Evolutionary conservation across 2,888 invertebrate species (phyloP).

Genomic region (Drosophila falleni): DNA sequence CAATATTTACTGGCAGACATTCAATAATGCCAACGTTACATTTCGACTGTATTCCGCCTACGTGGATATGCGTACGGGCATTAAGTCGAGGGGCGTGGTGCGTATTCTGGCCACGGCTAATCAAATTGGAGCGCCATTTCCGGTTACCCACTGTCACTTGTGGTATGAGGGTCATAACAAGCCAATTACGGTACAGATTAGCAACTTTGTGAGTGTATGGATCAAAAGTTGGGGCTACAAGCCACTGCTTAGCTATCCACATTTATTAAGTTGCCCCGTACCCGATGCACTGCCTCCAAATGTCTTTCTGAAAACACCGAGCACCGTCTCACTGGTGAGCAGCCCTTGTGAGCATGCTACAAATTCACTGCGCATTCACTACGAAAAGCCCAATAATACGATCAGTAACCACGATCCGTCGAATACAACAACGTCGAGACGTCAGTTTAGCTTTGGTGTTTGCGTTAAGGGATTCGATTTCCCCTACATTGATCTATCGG

Average conservation of each 20-base stretch:
- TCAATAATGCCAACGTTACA: conserved; percentile 91
- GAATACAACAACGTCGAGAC: no score
- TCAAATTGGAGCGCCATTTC: conserved; percentile 89
- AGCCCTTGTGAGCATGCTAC: conserved; percentile 47
- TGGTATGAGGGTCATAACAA: conserved; percentile 93
- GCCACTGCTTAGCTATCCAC: conserved; percentile 94
- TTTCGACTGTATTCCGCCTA: conserved; percentile 96
- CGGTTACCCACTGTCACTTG: conserved; percentile 91
- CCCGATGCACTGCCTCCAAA: conserved; percentile 86
- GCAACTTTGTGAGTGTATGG: conserved; percentile 89
- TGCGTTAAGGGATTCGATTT: conserved; percentile 97
- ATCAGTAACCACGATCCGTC: no score
- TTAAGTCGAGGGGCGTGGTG: conserved; percentile 89
- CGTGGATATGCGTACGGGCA: conserved; percentile 91
- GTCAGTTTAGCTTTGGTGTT: conserved; percentile 88
- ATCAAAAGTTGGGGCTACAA: conserved; percentile 95
- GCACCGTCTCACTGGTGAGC: conserved; percentile 61
- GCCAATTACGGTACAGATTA: conserved; percentile 91
- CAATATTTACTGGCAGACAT: conserved; percentile 96
- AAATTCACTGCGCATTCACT: conserved; percentile 81
- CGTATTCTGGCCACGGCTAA: conserved; percentile 94
- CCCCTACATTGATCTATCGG: conserved; percentile 93
- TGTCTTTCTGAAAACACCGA: neutral
- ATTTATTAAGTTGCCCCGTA: conserved; percentile 93
- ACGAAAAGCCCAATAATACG: conserved; percentile 14